Evolutionary conservation across 2,797 vertebrate species (phyloP).

Genomic region (Spondyliosoma cantharus): DNA sequence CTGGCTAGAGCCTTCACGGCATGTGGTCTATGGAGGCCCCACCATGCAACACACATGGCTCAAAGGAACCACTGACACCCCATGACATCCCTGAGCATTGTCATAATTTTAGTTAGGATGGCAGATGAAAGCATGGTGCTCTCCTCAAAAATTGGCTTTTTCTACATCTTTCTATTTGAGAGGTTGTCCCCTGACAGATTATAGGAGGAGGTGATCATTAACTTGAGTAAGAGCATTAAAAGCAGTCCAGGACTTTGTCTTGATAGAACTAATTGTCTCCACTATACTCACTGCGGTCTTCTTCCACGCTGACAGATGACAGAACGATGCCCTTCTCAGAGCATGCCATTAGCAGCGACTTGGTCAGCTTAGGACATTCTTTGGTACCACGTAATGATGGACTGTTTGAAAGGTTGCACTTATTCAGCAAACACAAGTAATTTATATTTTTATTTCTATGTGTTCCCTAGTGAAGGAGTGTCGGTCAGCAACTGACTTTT

Average conservation of each 20-base stretch:
- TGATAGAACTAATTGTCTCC: slow-evolving; percentile 2
- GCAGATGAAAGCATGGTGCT: not conserved
- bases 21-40: too few species aligned
- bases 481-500: not conserved
- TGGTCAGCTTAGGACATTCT: not conserved
- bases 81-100: not conserved
- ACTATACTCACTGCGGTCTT: not conserved
- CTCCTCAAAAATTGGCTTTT: not conserved
- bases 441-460: not conserved
- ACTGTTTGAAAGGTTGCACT: not conserved
- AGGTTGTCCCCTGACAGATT: not conserved
- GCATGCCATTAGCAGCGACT: slow-evolving; percentile 26
- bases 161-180: not conserved
- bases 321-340: not conserved
- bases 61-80: too few species aligned
- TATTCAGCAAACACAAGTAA: not conserved
- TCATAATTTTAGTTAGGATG: not conserved
- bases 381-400: not conserved
- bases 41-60: too few species aligned
- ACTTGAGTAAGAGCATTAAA: slow-evolving; percentile 14
- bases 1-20: too few species aligned
- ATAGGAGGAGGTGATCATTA: slow-evolving; percentile 8
- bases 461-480: not conserved
- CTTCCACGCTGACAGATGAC: not conserved
- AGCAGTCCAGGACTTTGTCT: not conserved